Conservation (phyloP, 1,140 invertebrate genomes). For the Ceratoteleas bidentatus region DNA sequence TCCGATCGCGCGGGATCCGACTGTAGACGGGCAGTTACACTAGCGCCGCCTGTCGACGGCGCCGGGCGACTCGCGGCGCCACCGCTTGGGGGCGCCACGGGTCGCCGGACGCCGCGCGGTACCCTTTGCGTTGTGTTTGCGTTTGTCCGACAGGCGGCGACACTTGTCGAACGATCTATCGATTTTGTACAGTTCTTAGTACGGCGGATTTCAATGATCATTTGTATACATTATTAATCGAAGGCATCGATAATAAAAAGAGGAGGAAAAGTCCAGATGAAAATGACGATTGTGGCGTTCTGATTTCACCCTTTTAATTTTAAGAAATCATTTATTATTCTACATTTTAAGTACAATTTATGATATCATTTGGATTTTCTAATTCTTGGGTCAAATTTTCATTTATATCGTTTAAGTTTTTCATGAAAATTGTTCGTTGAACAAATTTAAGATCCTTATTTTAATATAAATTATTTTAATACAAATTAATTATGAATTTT, state of each 20-base stretch:
- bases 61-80: background rate
- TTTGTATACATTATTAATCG: slow-evolving; percentile 75
- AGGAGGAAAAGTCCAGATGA: slow-evolving; percentile 45
- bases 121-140: slow-evolving; percentile 23
- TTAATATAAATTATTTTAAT: too few species aligned
- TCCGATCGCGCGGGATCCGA: slow-evolving; percentile 31
- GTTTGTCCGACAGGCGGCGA: slow-evolving; percentile 23
- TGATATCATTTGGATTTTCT: too few species aligned
- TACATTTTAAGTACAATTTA: too few species aligned
- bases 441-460: too few species aligned
- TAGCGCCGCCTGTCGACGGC: slow-evolving; percentile 21
- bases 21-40: slow-evolving; percentile 22
- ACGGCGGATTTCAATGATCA: slow-evolving; percentile 65
- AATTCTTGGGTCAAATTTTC: too few species aligned
- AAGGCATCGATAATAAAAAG: slow-evolving; percentile 71
- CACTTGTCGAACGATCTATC: slow-evolving; percentile 46
- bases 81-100: background rate
- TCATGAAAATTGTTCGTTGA: too few species aligned
- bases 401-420: too few species aligned
- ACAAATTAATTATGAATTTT: too few species aligned
- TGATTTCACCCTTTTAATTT: too few species aligned
- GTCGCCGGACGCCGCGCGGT: background rate
- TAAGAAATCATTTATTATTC: too few species aligned
- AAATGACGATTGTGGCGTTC: slow-evolving; percentile 19
- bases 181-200: slow-evolving; percentile 67